A percentile compares a stretch with the other conserved stretches of the same genome.
phyloP scores from a whole-genome alignment of 2,888 invertebrate genomes.

The Meghimatium bilineatum region DNA sequence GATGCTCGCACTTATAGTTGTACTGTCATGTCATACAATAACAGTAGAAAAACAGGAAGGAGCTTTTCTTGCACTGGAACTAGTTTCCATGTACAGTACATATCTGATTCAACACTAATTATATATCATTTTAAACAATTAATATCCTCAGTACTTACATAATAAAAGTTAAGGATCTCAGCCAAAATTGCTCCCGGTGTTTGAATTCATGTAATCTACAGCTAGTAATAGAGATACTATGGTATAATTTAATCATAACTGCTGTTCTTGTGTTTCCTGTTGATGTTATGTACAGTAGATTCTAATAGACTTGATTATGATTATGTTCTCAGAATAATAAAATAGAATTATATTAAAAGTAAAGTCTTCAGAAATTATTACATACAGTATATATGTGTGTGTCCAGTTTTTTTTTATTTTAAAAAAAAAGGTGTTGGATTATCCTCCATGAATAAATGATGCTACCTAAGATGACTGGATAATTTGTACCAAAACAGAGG shows the following conservation, averaged over 20 bases:
- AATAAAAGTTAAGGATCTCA: not conserved
- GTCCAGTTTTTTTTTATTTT: no score
- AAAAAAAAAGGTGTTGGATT: no score
- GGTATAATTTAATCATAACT: not conserved
- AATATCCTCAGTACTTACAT: not conserved
- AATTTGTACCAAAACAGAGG: no score
- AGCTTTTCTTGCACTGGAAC: no score
- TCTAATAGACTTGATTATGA: not conserved
- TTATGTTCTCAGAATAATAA: conserved; percentile 16
- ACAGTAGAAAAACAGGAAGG: no score
- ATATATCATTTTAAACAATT: no score
- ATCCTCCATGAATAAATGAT: no score
- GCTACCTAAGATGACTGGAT: no score
- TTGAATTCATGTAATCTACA: not conserved
- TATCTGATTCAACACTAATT: no score
- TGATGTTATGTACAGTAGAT: conserved; percentile 18
- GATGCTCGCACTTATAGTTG: no score
- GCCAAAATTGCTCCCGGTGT: not conserved
- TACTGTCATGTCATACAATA: no score
- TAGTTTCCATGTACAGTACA: no score
- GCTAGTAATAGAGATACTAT: not conserved
- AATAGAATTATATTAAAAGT: not conserved
- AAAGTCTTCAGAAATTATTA: not conserved
- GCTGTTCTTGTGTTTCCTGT: conserved; percentile 7
- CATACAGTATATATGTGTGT: not conserved